Conservation (phyloP, 2,113 vertebrate genomes). For the Xiphophorus maculatus region DNA sequence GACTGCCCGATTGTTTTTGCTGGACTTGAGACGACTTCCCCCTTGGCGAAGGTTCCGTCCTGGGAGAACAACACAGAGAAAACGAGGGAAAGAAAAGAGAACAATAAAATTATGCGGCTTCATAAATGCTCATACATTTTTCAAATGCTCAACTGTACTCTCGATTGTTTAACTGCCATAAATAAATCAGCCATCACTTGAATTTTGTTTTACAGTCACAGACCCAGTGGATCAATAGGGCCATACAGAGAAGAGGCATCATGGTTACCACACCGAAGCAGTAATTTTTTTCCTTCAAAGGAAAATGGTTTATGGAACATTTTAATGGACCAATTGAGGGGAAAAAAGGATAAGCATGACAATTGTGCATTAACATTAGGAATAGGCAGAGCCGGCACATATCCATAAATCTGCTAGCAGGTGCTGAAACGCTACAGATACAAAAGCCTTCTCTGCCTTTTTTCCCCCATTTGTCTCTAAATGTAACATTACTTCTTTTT, state of each 20-base stretch:
- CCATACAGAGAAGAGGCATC: background rate
- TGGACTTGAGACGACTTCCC: constrained; percentile 8
- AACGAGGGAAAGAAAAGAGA: background rate
- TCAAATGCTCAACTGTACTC: background rate
- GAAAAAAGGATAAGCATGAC: background rate
- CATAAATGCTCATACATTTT: constrained; percentile 10
- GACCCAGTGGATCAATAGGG: background rate
- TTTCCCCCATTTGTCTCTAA: background rate
- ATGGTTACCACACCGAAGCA: background rate
- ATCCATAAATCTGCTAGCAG: constrained; percentile 5
- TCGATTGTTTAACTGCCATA: background rate
- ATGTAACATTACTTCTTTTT: background rate
- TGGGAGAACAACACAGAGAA: constrained; percentile 49
- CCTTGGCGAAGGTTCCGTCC: constrained; percentile 88
- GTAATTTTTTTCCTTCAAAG: background rate
- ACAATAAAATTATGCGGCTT: constrained; percentile 4
- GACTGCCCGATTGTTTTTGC: constrained; percentile 86
- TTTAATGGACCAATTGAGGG: background rate
- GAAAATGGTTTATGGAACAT: background rate
- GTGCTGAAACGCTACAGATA: background rate
- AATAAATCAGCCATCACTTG: constrained; percentile 5
- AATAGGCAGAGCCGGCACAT: background rate
- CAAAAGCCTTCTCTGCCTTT: background rate
- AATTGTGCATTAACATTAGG: constrained; percentile 10
- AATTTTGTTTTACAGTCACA: background rate